Evolutionary conservation across 2,113 vertebrate species (phyloP).

Genomic region (Serinus canaria): DNA sequence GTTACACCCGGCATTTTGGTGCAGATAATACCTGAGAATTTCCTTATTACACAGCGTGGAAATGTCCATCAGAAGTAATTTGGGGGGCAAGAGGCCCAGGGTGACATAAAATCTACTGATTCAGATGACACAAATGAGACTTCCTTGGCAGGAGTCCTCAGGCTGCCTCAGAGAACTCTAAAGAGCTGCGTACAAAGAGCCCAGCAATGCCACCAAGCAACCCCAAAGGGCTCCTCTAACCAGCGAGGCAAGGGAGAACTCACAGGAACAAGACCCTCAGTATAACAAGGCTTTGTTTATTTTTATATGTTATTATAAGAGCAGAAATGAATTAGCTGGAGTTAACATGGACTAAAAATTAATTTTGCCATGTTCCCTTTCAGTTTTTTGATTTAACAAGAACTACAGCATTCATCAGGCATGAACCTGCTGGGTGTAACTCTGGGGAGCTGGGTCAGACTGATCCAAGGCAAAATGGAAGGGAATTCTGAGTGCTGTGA

Average conservation of each 20-base stretch:
- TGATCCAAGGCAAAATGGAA: neutral
- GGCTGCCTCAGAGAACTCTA: neutral
- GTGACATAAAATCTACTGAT: neutral
- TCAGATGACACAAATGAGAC: neutral
- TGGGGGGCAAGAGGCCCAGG: neutral
- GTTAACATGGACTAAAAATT: neutral
- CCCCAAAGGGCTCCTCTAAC: neutral
- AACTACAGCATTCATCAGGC: neutral
- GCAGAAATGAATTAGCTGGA: neutral
- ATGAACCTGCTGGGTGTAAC: neutral
- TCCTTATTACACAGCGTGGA: conserved; percentile 10
- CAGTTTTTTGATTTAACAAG: neutral
- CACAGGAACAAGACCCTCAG: neutral
- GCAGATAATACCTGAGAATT: conserved; percentile 32
- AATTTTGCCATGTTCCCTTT: neutral
- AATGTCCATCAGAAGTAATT: conserved; percentile 27
- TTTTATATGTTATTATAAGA: neutral
- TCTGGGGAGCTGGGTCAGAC: neutral
- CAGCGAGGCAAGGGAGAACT: neutral
- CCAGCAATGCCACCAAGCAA: neutral
- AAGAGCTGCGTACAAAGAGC: neutral
- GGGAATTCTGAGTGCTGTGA: neutral
- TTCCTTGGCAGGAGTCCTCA: neutral
- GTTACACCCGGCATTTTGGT: conserved; percentile 32
- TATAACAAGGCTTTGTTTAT: neutral